These are phyloP conservation scores for Uromys caudimaculatus DNA, from an alignment of 2,797 vertebrate species.

Conservation along the genomic window DNA sequence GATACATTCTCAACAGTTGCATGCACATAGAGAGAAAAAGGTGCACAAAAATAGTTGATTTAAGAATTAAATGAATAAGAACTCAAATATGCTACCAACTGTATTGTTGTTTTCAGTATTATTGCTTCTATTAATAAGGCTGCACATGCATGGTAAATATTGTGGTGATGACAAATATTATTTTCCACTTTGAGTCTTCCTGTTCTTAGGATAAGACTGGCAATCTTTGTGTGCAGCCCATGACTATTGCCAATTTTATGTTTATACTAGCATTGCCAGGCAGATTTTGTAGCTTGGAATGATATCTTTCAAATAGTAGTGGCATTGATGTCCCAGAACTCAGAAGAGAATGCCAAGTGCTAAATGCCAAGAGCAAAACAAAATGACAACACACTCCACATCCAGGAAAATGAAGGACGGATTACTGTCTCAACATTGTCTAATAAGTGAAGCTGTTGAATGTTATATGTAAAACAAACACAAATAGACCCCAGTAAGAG, in stretches of 20 bases:
- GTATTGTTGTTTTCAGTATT: not conserved
- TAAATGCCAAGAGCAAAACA: constrained; percentile 50
- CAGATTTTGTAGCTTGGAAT: constrained; percentile 55
- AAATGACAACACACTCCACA: constrained; percentile 29
- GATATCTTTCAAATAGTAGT: constrained; percentile 41
- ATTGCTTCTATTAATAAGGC: not conserved
- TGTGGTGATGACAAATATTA: constrained; percentile 3
- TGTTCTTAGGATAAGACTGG: constrained; percentile 31
- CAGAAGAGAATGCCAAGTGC: constrained; percentile 39
- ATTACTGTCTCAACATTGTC: not conserved
- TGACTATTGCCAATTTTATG: constrained; percentile 60
- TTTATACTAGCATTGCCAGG: constrained; percentile 58
- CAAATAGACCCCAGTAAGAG: not conserved
- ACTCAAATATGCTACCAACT: not conserved
- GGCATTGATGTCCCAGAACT: constrained; percentile 47
- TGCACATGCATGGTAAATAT: not conserved
- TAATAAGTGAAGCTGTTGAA: not conserved
- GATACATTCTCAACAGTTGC: not conserved
- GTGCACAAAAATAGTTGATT: not conserved
- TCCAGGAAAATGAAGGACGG: constrained; percentile 20
- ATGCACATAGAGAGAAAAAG: not conserved
- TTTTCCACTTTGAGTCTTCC: not conserved
- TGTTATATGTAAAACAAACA: not conserved
- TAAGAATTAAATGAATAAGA: not conserved
- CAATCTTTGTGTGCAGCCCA: not conserved